Base-by-base conservation (phyloP, 2,113 vertebrate species). In the Uria aalge region DNA sequence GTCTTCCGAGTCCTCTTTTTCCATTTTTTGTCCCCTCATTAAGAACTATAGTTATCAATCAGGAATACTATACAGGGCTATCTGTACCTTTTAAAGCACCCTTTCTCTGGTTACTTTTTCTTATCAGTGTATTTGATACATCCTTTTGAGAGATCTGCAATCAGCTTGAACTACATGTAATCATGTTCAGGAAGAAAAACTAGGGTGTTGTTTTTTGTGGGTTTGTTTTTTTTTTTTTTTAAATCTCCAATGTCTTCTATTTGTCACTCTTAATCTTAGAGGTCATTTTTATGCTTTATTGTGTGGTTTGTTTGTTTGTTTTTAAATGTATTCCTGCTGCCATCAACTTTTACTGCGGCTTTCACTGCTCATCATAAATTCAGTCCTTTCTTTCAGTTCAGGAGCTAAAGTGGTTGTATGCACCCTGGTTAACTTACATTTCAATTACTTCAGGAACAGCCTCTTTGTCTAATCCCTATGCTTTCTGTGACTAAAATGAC, bases 281-380 rank as follows among this genome's bases (percentile, higher is more conserved):
- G 74, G 62, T 93, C 48, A 94, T 94, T 57, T 92, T 79, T 92
- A 67, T 24, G 68, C 36, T 90, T 94, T 76, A 56, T 30, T 88
- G 63, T 88, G 50, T 93, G 50, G 45, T 45, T 45, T 45, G 64
- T 63, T 96, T 8, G 56, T 85, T 95, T 85, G 77, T 85, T 96
- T 94, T 94, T 63, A 86, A 74, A 95, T 68, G 75, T 83, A 69
- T 96, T 92, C 62, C 53, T 90, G 15, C 72, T 93, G 90, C 75
- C 63, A 40, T 95, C 50, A 48, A 8, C 76, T 96, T 92, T 96
- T 90, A 80, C 82, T 86, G 38, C 85, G 71, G 55, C 79, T 93
- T 96, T 95, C 82, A 66, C 75, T 81, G 72, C 68, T 93, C 19
- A 85, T 90, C 81, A 97, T 96, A 93, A 96, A 96, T 97, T 93